Evolutionary conservation across 1,140 invertebrate genomes (phyloP), one percentile per base, ranked within the genome.

Genomic region (Phthorimaea operculella): DNA sequence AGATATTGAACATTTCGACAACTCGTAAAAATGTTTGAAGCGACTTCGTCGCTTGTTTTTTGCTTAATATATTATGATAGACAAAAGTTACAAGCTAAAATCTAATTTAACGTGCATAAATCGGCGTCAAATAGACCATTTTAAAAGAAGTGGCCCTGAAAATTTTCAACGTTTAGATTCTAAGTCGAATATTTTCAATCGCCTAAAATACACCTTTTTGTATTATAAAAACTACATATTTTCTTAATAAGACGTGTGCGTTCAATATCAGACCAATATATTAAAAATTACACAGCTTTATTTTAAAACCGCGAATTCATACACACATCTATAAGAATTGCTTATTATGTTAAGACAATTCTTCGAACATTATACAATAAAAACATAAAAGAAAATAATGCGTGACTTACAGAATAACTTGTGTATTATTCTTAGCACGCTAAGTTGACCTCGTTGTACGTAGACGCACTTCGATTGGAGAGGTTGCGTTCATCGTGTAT

Each of bases 401-500:
- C 66, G 66, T 63, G 39, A 47, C 57, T 15, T 55, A 51, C 34
- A 53, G 59, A 69, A 63, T 69, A 69, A 61, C 42, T 8, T 6
- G 18, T 39, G 36, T 50, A 47, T 59, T 68, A 68, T 61, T 65
- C 58, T 10, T 53, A n/a, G 54, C 58, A 64, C 62, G 62, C 62
- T 55, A 33, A 36, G 10, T 39, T n/a, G 36, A 12, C n/a, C n/a
- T n/a, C 10, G 36, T 10, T 39, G 8, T 12, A 39, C 6, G 21
- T 28, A 39, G 10, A 39, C 8, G 10, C 36, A 39, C 36, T 4
- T 12, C 10, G n/a, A 39, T 10, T 9, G 10, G 10, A 12, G 3
- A n/a, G 10, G n/a, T 33, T 47, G 45, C 33, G 8, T 81, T 87
- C 79, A 87, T 62, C 83, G 85, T 58, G 85, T 85, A 51, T 71